These are phyloP conservation scores for Amphiprion ocellaris DNA, from an alignment of 2,113 vertebrate species.

Conservation along the genomic window DNA sequence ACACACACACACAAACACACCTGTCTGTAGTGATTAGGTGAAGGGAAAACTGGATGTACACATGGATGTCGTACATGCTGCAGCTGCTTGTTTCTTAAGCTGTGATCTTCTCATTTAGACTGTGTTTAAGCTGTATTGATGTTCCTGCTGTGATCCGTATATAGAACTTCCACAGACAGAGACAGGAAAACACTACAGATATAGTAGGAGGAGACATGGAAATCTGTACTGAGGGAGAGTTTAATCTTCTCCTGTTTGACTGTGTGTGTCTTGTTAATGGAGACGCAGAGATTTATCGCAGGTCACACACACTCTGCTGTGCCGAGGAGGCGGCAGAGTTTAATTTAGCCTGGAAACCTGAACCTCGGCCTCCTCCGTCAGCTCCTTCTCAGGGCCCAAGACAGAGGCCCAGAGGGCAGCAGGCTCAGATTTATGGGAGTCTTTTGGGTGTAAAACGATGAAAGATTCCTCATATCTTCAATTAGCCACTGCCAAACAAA, in stretches of 20 bases:
- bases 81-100: slow-evolving; percentile 35
- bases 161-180: background rate
- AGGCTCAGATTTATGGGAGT: slow-evolving; percentile 4
- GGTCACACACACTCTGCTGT: slow-evolving; percentile 50
- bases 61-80: slow-evolving; percentile 24
- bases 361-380: slow-evolving; percentile 60
- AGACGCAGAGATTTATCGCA: slow-evolving; percentile 47
- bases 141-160: background rate
- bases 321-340: slow-evolving; percentile 60
- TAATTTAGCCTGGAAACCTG: slow-evolving; percentile 78
- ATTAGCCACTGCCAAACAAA: background rate
- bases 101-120: slow-evolving; percentile 8
- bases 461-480: slow-evolving; percentile 17
- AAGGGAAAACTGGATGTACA: slow-evolving; percentile 24
- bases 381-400: slow-evolving; percentile 58
- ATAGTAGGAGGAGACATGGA: background rate
- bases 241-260: background rate
- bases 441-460: slow-evolving; percentile 19
- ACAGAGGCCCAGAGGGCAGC: background rate
- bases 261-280: slow-evolving; percentile 1
- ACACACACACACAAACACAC: slow-evolving; percentile 12
- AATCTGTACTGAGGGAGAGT: background rate
- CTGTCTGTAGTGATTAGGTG: slow-evolving; percentile 48
- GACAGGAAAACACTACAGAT: background rate
- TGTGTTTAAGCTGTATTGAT: slow-evolving; percentile 16